These are phyloP conservation scores for Poliocrania exsul DNA, from an alignment of 2,797 vertebrate species.

Conservation along the genomic window DNA sequence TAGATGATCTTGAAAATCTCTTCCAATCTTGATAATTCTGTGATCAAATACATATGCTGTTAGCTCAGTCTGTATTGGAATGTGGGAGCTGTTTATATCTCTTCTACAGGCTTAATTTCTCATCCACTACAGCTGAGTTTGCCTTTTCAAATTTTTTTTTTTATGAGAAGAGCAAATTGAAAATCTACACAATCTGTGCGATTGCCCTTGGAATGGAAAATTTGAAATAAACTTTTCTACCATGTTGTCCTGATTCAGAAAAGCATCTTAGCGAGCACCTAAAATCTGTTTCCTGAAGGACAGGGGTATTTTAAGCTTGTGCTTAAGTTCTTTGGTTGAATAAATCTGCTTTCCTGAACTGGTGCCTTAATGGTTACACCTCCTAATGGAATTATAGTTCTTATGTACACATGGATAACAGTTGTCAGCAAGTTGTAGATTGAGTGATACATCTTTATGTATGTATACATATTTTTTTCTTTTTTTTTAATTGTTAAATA, in stretches of 20 bases:
- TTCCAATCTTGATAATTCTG: not conserved
- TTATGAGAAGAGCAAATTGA: not conserved
- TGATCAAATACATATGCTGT: not conserved
- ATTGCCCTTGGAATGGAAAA: not conserved
- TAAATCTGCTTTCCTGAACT: constrained; percentile 41
- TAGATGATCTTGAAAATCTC: not conserved
- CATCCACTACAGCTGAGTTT: not conserved
- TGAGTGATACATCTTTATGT: not conserved
- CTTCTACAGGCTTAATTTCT: not conserved
- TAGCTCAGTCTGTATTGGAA: not conserved
- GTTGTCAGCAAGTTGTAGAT: not conserved
- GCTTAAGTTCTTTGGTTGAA: not conserved
- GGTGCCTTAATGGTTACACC: constrained; percentile 34
- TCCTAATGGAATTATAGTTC: not conserved
- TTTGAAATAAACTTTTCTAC: not conserved
- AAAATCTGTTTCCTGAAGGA: not conserved
- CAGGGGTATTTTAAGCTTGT: not conserved
- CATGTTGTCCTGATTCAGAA: constrained; percentile 19
- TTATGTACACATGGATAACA: not conserved
- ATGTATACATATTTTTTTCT: not conserved
- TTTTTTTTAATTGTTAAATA: not conserved
- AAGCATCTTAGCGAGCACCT: not conserved
- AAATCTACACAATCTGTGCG: not conserved
- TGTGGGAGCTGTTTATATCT: not conserved
- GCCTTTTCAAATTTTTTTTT: not conserved